Base-by-base conservation (phyloP, 2,888 invertebrate genomes). In the Eupithecia inturbata region DNA sequence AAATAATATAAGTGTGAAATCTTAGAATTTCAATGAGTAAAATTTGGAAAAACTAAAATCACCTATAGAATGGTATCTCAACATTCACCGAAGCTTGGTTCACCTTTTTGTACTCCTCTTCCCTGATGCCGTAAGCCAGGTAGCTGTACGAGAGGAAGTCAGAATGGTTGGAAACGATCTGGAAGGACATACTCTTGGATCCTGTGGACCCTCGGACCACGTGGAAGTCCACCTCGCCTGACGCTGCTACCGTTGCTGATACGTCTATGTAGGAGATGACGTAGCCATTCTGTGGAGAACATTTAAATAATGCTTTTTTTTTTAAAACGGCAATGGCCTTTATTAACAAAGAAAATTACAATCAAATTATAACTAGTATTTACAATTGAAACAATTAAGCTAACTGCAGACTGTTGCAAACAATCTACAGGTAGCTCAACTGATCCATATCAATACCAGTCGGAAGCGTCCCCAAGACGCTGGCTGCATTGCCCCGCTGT, bases 61-160 rank as follows among this genome's bases (percentile, higher is more conserved):
- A 90, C 89, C 89, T 88, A 90, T 62, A 31, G n/a, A 76, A 68
- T 76, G 79, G 78, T 80, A 80, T 79, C 78, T 74, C 72, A 19
- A 39, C 26, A 41, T 66, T 36, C 66, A 66, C 6, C 19, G 88
- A 85, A 68, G 84, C 84, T 72, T 84, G 80, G 33, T 82, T 92
- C 89, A 94, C 94, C 93, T 94, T 94, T 89, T 88, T 88, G 77
- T 92, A 94, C 68, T 93, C 89, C 26, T 90, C 90, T 53, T 92
- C 94, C 70, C 83, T 82, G 67, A 94, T 91, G 14, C 94, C 94
- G 74, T 92, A 93, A 0, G 90, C 86, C 70, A 91, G 74, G 82
- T 92, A 94, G 53, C 86, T 86, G 86, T 89, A 94, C 0, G 88
- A 79, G 10, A 94, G 84, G 84, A 93, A 94, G 81, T 94, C 94